These are phyloP conservation scores for Stegophylla sp. DNA, from an alignment of 2,888 invertebrate genomes.

Conservation along the genomic window DNA sequence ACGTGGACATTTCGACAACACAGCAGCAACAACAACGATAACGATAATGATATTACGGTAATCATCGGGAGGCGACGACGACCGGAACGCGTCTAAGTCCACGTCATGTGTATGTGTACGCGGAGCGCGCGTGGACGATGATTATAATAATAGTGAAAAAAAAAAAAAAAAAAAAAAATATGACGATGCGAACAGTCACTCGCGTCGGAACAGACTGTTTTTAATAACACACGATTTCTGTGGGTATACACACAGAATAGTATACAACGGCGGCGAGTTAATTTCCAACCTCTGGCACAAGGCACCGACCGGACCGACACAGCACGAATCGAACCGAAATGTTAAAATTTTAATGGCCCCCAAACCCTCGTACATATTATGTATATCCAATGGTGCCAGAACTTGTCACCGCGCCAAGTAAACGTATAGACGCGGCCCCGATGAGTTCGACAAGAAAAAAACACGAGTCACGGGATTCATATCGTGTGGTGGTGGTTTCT, in stretches of 20 bases:
- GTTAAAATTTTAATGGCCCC: constrained; percentile 52
- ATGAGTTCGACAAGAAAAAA: constrained; percentile 52
- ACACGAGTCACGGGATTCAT: constrained; percentile 44
- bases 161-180: too few species aligned
- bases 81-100: too few species aligned
- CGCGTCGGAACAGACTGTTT: constrained; percentile 58
- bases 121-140: constrained; percentile 21
- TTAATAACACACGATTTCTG: constrained; percentile 45
- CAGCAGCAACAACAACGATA: too few species aligned
- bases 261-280: constrained; percentile 49
- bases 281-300: constrained; percentile 56
- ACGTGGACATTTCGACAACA: constrained; percentile 65
- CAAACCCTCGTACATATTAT: too few species aligned
- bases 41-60: constrained; percentile 32
- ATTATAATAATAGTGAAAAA: too few species aligned
- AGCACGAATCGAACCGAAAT: constrained; percentile 59
- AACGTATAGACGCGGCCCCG: constrained; percentile 38
- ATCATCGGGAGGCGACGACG: background rate
- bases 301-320: constrained; percentile 50
- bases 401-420: constrained; percentile 46
- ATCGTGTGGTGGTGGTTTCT: constrained; percentile 46
- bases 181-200: constrained; percentile 38
- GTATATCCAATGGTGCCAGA: constrained; percentile 54
- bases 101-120: too few species aligned
- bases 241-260: constrained; percentile 47